phyloP scores from a whole-genome alignment of 2,797 vertebrate species.

The Octomys mimax region DNA sequence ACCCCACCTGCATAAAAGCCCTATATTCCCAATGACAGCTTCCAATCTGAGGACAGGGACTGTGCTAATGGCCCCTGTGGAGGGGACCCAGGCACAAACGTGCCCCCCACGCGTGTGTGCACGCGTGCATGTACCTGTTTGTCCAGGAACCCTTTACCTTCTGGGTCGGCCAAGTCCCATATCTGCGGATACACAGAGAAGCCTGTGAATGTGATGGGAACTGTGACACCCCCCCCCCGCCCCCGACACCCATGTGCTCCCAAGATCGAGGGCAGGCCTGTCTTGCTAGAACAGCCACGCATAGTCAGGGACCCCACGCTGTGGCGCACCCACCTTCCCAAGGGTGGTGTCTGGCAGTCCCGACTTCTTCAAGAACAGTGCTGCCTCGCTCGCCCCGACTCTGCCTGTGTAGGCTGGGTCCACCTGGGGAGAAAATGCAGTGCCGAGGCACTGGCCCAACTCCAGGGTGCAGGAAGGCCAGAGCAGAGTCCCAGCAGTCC shows the following conservation, averaged over 20 bases:
- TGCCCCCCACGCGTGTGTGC: no score
- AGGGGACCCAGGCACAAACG: no score
- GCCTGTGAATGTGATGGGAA: not conserved
- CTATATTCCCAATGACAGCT: not conserved
- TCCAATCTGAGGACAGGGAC: no score
- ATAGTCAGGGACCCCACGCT: no score
- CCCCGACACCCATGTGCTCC: not conserved
- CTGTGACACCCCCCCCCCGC: not conserved
- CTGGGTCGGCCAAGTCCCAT: conserved; percentile 99
- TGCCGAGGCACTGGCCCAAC: not conserved
- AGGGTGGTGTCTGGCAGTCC: conserved; percentile 95
- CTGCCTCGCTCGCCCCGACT: conserved; percentile 97
- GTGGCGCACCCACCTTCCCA: conserved; percentile 93
- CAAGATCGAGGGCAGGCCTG: no score
- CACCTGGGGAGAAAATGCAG: conserved; percentile 89
- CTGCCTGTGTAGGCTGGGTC: conserved; percentile 96
- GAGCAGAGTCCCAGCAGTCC: not conserved
- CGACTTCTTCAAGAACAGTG: conserved; percentile 97
- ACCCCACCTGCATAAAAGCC: not conserved
- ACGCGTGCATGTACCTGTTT: conserved; percentile 92
- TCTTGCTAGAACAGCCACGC: no score
- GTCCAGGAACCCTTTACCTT: conserved; percentile 98
- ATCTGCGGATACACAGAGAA: conserved; percentile 91
- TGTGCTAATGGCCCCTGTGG: not conserved
- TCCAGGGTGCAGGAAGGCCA: not conserved